phyloP scores from a whole-genome alignment of 2,797 vertebrate species.

The Leptoclinus maculatus region DNA sequence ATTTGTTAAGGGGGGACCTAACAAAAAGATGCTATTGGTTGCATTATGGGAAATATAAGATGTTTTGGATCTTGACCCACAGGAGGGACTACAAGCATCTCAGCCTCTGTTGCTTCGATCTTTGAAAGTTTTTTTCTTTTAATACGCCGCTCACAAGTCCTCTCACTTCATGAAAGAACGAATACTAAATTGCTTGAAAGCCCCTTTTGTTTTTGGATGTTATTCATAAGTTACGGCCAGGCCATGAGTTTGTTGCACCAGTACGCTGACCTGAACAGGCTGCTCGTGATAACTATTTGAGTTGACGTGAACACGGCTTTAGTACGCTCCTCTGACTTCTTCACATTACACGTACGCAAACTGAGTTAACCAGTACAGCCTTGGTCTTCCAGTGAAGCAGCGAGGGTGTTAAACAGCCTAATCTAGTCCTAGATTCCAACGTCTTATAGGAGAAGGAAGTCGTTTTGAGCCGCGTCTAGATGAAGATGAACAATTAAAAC shows the following conservation, averaged over 20 bases:
- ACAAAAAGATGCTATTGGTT: background rate
- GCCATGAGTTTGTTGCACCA: background rate
- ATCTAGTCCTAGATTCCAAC: conserved; percentile 9
- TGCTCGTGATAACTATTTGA: background rate
- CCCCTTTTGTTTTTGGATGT: background rate
- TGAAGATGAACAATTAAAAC: conserved; percentile 49
- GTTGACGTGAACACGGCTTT: background rate
- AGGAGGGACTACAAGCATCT: background rate
- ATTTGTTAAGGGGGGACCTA: background rate
- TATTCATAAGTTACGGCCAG: background rate
- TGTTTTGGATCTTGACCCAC: background rate
- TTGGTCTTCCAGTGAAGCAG: conserved; percentile 5
- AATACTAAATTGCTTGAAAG: background rate
- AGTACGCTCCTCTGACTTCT: background rate
- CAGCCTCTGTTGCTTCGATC: background rate
- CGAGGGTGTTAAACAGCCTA: background rate
- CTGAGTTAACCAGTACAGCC: background rate
- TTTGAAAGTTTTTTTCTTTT: background rate
- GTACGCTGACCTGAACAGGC: background rate
- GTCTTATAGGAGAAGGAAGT: conserved; percentile 18
- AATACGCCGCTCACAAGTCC: background rate
- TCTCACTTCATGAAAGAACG: background rate
- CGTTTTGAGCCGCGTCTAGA: conserved; percentile 3
- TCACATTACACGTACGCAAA: background rate
- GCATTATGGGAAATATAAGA: background rate